Base-by-base conservation (phyloP, 1,140 invertebrate genomes). In the Achroia grisella region DNA sequence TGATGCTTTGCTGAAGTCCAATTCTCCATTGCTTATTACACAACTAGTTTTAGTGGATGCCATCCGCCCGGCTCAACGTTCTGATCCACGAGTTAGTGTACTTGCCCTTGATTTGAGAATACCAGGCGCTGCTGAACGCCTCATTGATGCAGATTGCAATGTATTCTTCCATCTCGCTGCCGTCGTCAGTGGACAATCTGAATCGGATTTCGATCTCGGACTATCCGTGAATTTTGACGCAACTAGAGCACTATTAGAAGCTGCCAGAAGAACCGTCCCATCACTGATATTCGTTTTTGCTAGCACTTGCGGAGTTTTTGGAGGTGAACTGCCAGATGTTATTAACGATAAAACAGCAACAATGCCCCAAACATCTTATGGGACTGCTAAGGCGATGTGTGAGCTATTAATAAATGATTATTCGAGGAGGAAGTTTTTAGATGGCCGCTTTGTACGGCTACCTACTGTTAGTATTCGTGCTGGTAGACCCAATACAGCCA, bases 401-500 rank as follows among this genome's bases (percentile, higher is more conserved):
- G 80, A 84, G 43, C 46, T 84, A 12, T 62, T 84, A 0, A 53
- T 80, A 0, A 70, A 67, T 10, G 80, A 84, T 32, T 81, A 80
- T 35, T 52, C 65, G 0, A 63, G 80, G 4, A 64, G 64, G 10
- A 74, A 73, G 0, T 73, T 60, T 15, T 54, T 75, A 0, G 74
- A 81, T 39, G 68, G 62, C 1, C 57, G 71, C 1, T 39, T 64
- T 0, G 49, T 81, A 15, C 55, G 80, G 4, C 32, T 84, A 41
- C 80, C 80, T 4, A 80, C 77, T 1, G 71, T 84, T 6, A 69
- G 59, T 5, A 72, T 84, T 0, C 57, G 77, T 4, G 52, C 60
- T 0, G 80, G 77, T 10, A 50, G 39, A 1, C 43, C 80, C 1
- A 84, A 84, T 39, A 39, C 47, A 9, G 80, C 80, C 0, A 62